Conservation (phyloP, 2,797 vertebrate species). For the Sebastes goodei region DNA sequence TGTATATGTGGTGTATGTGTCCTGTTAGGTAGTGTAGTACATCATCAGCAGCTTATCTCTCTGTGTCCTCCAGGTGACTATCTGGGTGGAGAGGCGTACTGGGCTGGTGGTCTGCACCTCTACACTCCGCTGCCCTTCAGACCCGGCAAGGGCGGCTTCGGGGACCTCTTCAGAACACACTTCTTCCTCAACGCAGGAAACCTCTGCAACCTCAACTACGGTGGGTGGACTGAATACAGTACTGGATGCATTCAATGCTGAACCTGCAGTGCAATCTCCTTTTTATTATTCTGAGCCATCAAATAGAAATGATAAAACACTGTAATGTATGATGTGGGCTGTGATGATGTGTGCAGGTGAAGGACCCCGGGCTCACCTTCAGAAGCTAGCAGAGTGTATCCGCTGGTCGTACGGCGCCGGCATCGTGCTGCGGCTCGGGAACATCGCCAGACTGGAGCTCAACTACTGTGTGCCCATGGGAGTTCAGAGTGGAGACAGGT, state of each 20-base stretch:
- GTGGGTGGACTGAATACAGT: constrained; percentile 67
- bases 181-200: constrained; percentile 98
- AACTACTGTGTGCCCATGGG: constrained; percentile 98
- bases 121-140: constrained; percentile 96
- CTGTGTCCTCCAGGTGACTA: constrained; percentile 88
- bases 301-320: not conserved
- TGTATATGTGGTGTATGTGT: not conserved
- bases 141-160: constrained; percentile 92
- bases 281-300: not conserved
- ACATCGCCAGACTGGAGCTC: constrained; percentile 95
- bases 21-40: not conserved
- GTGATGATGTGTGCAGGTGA: constrained; percentile 88
- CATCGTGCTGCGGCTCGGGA: constrained; percentile 92
- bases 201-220: constrained; percentile 96
- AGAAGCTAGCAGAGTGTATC: constrained; percentile 89
- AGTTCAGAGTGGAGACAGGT: constrained; percentile 95
- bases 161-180: constrained; percentile 95
- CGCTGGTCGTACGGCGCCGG: constrained; percentile 96
- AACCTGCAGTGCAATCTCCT: not conserved
- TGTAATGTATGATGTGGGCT: not conserved
- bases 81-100: constrained; percentile 93
- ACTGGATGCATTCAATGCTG: not conserved
- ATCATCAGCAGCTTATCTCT: not conserved
- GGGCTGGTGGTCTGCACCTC: constrained; percentile 94
- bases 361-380: constrained; percentile 90